Percentiles rank a stretch among this genome's conserved stretches.
Evolutionary conservation across 2,888 invertebrate species (phyloP).

Genomic region (Tinea semifulvella): DNA sequence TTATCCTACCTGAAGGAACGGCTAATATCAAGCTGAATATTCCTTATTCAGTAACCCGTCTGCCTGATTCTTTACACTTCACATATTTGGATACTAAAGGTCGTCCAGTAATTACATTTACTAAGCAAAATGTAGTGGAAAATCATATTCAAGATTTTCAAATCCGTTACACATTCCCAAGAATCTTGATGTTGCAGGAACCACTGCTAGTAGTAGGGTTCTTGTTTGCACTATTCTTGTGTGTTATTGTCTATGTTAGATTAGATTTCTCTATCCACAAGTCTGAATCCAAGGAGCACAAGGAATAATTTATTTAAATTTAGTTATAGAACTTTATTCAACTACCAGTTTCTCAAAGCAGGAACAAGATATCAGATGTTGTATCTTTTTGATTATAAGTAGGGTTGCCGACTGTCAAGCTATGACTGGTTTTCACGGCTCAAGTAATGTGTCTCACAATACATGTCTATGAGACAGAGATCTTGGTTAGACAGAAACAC

Average conservation of each 20-base stretch:
- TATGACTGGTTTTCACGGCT: too few species aligned
- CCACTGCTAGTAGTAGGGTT: conserved; percentile 90
- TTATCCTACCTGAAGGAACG: conserved; percentile 94
- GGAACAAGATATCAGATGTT: too few species aligned
- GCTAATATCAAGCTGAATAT: conserved; percentile 81
- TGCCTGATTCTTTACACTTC: conserved; percentile 80
- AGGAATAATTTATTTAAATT: conserved; percentile 5
- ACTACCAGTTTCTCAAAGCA: too few species aligned
- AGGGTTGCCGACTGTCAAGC: too few species aligned
- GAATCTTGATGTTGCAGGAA: conserved; percentile 88
- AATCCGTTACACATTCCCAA: conserved; percentile 87
- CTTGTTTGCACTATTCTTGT: conserved; percentile 87
- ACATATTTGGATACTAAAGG: conserved; percentile 97
- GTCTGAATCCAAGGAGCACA: conserved; percentile 60
- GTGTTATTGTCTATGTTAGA: conserved; percentile 93
- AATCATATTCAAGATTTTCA: conserved; percentile 96
- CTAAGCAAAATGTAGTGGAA: conserved; percentile 89
- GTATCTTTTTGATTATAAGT: too few species aligned
- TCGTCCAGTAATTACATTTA: conserved; percentile 85
- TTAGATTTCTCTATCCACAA: conserved; percentile 94
- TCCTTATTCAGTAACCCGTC: conserved; percentile 82
- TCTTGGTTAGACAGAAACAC: too few species aligned
- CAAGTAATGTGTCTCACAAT: too few species aligned
- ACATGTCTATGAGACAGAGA: too few species aligned
- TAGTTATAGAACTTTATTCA: too few species aligned